Evolutionary conservation across 30 jellyfish, hydroid and myxozoan genomes (phyloP).

Genomic region (Chironex yamaguchii): DNA sequence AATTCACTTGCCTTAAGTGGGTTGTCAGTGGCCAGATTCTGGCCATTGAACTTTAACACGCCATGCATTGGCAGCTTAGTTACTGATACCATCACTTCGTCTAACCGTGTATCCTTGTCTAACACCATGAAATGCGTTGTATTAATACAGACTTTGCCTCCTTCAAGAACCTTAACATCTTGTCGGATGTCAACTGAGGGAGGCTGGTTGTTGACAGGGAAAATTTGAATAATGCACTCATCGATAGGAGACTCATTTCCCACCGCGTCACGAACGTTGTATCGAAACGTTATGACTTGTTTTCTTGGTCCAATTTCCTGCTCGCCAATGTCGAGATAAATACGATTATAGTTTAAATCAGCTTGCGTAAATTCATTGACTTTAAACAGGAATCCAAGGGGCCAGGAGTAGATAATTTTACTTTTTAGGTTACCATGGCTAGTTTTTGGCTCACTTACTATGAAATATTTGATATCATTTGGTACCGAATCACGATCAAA

Average conservation of each 20-base stretch:
- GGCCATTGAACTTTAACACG: background rate
- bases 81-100: background rate
- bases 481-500: constrained; percentile 49
- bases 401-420: background rate
- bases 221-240: background rate
- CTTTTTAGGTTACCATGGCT: background rate
- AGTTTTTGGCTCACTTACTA: background rate
- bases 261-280: background rate
- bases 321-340: background rate
- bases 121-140: background rate
- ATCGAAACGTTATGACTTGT: background rate
- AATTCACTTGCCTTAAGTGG: too few species aligned
- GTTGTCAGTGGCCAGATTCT: background rate
- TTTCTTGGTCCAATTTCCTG: background rate
- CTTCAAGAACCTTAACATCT: constrained; percentile 44
- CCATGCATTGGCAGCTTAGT: constrained; percentile 45
- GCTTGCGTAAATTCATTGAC: background rate
- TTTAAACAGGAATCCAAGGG: background rate
- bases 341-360: background rate
- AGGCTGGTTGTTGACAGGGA: constrained; percentile 69
- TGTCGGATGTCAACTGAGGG: background rate
- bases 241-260: background rate
- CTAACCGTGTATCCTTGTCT: constrained; percentile 40
- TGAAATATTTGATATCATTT: constrained; percentile 21
- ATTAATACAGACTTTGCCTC: constrained; percentile 50